Conservation (phyloP, 2,888 invertebrate genomes). For the Hololepta plana region DNA sequence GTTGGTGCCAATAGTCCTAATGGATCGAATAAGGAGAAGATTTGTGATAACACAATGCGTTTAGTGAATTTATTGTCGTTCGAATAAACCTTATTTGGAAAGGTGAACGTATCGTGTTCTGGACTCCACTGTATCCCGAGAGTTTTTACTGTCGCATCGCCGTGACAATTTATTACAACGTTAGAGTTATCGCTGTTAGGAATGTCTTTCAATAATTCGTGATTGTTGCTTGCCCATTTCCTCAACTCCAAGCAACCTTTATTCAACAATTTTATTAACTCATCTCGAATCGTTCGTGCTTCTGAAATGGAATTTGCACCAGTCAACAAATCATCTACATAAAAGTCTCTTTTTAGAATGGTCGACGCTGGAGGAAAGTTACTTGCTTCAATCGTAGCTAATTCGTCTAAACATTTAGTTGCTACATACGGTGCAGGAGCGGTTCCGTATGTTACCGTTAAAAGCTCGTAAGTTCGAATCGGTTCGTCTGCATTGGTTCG, state of each 20-base stretch:
- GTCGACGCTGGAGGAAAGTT: neutral
- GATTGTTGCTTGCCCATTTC: conserved; percentile 8
- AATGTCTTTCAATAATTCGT: conserved; percentile 2
- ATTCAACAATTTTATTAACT: conserved; percentile 9
- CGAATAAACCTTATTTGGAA: too few relatives aligned
- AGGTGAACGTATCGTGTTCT: too few relatives aligned
- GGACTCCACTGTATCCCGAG: too few relatives aligned
- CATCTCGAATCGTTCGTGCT: conserved; percentile 7
- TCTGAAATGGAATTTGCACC: conserved; percentile 2
- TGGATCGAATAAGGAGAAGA: conserved; percentile 7
- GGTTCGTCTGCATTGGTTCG: neutral
- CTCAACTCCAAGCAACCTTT: conserved; percentile 9
- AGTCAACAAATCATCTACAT: conserved; percentile 4
- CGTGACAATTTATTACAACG: too few relatives aligned
- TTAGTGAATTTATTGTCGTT: too few relatives aligned
- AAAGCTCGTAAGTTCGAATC: neutral
- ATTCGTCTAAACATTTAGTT: conserved; percentile 9
- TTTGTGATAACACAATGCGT: too few relatives aligned
- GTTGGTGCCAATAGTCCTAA: conserved; percentile 5
- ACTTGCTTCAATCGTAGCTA: conserved; percentile 4
- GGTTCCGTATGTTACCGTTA: conserved; percentile 12
- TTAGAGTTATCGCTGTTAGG: too few relatives aligned
- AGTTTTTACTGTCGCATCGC: too few relatives aligned
- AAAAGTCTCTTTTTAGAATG: too few relatives aligned
- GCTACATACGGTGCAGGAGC: conserved; percentile 11